Percentiles rank a stretch among this genome's conserved stretches.
phyloP scores from a whole-genome alignment of 1,140 invertebrate genomes.

The Formica selysi region DNA sequence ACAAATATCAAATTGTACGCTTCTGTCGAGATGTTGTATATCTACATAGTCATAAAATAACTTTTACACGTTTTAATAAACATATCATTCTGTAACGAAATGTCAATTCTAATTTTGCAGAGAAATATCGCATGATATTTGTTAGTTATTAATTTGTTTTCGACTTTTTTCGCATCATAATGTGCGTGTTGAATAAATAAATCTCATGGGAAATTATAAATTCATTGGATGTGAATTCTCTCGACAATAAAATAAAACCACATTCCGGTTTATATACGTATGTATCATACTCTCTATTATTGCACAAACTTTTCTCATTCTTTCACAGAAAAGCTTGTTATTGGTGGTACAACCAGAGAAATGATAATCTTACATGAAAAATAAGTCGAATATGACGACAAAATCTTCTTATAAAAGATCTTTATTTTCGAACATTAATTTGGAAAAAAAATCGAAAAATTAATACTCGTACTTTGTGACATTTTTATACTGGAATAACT shows the following conservation, averaged over 20 bases:
- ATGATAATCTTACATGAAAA: neutral
- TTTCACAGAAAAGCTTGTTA: neutral
- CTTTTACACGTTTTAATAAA: neutral
- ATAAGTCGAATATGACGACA: neutral
- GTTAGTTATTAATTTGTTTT: slow-evolving; percentile 22
- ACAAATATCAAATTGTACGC: slow-evolving; percentile 30
- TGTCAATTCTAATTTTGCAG: neutral
- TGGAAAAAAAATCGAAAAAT: neutral
- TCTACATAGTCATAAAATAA: neutral
- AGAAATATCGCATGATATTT: neutral
- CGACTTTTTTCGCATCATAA: slow-evolving; percentile 12
- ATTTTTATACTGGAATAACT: neutral
- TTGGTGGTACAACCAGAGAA: neutral
- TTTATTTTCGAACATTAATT: neutral
- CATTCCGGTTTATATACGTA: neutral
- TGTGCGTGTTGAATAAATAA: slow-evolving; percentile 12
- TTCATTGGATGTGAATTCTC: slow-evolving; percentile 45
- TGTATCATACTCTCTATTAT: neutral
- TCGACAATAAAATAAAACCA: slow-evolving; percentile 34
- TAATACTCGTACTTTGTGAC: neutral
- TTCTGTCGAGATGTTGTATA: neutral
- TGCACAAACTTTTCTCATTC: slow-evolving; percentile 23
- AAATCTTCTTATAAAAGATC: neutral
- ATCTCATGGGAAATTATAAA: slow-evolving; percentile 29
- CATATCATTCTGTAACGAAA: neutral